These are phyloP conservation scores for Ceyx margarethae DNA, from an alignment of 2,113 vertebrate species.

Conservation along the genomic window DNA sequence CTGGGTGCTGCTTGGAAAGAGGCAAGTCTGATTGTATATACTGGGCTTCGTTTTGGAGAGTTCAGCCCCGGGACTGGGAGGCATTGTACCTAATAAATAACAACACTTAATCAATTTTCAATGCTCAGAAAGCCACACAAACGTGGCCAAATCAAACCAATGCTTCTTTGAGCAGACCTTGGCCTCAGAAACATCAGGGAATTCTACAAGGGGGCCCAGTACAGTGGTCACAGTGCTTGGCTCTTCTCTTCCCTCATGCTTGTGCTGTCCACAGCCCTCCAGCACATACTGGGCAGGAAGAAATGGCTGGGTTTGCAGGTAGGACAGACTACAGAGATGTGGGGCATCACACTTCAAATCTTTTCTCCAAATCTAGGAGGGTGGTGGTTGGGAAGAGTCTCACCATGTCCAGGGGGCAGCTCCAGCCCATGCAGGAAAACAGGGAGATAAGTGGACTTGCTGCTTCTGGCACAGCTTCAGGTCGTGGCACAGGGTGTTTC, in stretches of 20 bases:
- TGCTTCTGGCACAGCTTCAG: not conserved
- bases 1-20: constrained; percentile 4
- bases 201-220: not conserved
- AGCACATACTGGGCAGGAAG: not conserved
- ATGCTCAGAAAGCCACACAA: not conserved
- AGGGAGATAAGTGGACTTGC: not conserved
- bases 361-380: not conserved
- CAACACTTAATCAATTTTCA: not conserved
- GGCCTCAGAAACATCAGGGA: not conserved
- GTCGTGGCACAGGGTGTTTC: not conserved
- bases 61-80: constrained; percentile 5
- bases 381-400: not conserved
- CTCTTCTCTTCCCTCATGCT: not conserved
- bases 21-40: not conserved
- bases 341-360: not conserved
- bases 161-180: not conserved
- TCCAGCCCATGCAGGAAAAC: not conserved
- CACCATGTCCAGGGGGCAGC: not conserved
- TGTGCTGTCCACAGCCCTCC: not conserved
- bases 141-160: not conserved
- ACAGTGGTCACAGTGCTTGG: accelerated
- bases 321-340: not conserved
- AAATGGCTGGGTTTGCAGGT: not conserved
- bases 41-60: not conserved
- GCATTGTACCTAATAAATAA: constrained; percentile 40